These are phyloP conservation scores for Xiphophorus birchmanni DNA, from an alignment of 2,797 vertebrate genomes.

Conservation along the genomic window DNA sequence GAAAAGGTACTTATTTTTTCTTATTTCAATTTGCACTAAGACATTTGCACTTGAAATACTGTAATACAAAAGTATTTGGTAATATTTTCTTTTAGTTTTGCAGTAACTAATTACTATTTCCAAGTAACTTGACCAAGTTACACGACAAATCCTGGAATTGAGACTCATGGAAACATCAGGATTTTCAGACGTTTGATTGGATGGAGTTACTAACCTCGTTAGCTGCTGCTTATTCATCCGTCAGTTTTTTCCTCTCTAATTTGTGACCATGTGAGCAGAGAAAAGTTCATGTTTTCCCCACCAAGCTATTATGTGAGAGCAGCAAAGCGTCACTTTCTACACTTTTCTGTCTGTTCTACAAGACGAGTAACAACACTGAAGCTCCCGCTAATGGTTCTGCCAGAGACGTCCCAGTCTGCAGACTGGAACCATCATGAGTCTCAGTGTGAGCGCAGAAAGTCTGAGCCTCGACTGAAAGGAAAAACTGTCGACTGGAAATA, in stretches of 20 bases:
- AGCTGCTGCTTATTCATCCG: not conserved
- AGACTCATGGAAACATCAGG: too few relatives aligned
- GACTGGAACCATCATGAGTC: slow-evolving; percentile 35
- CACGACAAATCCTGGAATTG: too few relatives aligned
- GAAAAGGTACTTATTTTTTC: too few relatives aligned
- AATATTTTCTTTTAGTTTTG: too few relatives aligned
- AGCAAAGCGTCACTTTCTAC: slow-evolving; percentile 21
- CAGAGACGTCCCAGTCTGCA: slow-evolving; percentile 17
- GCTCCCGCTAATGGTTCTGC: slow-evolving; percentile 24
- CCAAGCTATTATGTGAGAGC: slow-evolving; percentile 30
- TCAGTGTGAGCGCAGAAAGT: slow-evolving; percentile 6
- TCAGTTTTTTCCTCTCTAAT: not conserved
- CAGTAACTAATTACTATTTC: too few relatives aligned
- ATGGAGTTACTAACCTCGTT: slow-evolving; percentile 2
- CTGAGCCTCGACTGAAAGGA: slow-evolving; percentile 16
- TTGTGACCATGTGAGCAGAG: not conserved
- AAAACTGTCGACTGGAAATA: not conserved
- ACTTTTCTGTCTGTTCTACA: slow-evolving; percentile 29
- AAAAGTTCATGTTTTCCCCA: slow-evolving; percentile 12
- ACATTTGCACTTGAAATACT: too few relatives aligned
- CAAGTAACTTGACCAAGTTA: too few relatives aligned
- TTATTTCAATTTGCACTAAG: too few relatives aligned
- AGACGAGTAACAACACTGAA: slow-evolving; percentile 41
- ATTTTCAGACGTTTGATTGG: not conserved
- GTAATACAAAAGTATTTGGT: too few relatives aligned